Evolutionary conservation across 2,797 vertebrate species (phyloP).

Genomic region (Sitta carolinensis): DNA sequence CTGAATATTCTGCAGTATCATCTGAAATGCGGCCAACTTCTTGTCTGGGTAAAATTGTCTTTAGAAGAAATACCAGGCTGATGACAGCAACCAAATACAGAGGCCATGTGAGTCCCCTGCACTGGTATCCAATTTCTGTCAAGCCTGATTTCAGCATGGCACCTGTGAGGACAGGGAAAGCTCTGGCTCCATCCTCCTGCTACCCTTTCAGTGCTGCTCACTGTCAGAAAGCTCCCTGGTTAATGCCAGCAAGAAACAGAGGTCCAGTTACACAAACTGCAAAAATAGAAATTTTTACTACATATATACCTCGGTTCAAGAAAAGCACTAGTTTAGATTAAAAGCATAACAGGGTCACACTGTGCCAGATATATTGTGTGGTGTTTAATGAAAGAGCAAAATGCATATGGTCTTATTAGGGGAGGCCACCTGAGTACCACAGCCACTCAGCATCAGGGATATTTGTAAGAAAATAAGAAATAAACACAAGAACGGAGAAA

Average conservation of each 20-base stretch:
- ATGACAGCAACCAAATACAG: background rate
- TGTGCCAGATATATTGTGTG: background rate
- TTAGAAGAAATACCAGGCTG: background rate
- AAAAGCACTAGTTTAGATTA: background rate
- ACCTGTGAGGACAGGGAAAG: background rate
- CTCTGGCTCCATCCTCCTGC: background rate
- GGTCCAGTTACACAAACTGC: background rate
- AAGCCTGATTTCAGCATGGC: background rate
- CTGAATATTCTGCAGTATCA: background rate
- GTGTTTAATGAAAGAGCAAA: background rate
- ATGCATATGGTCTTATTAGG: rapidly evolving
- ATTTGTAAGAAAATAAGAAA: background rate
- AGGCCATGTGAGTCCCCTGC: background rate
- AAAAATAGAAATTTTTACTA: background rate
- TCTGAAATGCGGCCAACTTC: background rate
- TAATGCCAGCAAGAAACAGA: background rate
- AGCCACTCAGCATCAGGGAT: background rate
- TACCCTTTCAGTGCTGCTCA: background rate
- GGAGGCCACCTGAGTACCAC: background rate
- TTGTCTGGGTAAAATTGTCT: background rate
- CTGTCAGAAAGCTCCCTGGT: background rate
- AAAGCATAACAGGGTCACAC: rapidly evolving
- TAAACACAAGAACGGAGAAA: background rate
- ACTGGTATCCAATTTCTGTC: background rate
- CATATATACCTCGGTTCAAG: background rate